Percentiles rank a stretch among this genome's conserved stretches.
Conservation (phyloP, 2,797 vertebrate genomes). For the Etheostoma perlongum region DNA sequence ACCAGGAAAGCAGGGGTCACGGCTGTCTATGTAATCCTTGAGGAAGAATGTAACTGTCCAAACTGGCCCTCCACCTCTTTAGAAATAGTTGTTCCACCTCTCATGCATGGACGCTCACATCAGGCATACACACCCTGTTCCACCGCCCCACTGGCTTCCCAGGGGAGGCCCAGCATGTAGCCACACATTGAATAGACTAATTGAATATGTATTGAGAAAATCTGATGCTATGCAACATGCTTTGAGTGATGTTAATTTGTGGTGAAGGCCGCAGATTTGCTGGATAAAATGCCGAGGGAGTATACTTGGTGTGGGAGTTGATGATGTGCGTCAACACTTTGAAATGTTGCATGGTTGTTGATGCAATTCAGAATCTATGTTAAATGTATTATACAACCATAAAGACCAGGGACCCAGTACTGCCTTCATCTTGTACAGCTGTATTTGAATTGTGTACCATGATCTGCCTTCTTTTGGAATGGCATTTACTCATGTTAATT, state of each 20-base stretch:
- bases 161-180: slow-evolving; percentile 3
- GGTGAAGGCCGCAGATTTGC: slow-evolving; percentile 46
- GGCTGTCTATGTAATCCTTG: slow-evolving; percentile 56
- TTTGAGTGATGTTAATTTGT: slow-evolving; percentile 48
- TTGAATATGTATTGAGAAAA: slow-evolving; percentile 24
- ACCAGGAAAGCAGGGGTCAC: slow-evolving; percentile 29
- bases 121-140: slow-evolving; percentile 8
- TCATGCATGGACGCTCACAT: background rate
- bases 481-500: slow-evolving; percentile 17
- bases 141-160: slow-evolving; percentile 15
- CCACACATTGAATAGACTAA: slow-evolving; percentile 23
- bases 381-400: slow-evolving; percentile 13
- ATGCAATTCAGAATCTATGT: slow-evolving; percentile 29
- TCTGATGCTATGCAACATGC: slow-evolving; percentile 2
- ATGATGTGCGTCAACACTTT: background rate
- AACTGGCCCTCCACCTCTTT: slow-evolving; percentile 29
- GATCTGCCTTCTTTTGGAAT: slow-evolving; percentile 47
- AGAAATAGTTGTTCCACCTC: background rate
- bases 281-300: slow-evolving; percentile 1
- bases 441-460: slow-evolving; percentile 31
- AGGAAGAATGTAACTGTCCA: slow-evolving; percentile 61
- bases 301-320: background rate
- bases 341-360: background rate
- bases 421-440: slow-evolving; percentile 51
- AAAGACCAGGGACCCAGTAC: slow-evolving; percentile 42